Evolutionary conservation across 2,113 vertebrate genomes (phyloP).

Genomic region (Marmota flaviventris): DNA sequence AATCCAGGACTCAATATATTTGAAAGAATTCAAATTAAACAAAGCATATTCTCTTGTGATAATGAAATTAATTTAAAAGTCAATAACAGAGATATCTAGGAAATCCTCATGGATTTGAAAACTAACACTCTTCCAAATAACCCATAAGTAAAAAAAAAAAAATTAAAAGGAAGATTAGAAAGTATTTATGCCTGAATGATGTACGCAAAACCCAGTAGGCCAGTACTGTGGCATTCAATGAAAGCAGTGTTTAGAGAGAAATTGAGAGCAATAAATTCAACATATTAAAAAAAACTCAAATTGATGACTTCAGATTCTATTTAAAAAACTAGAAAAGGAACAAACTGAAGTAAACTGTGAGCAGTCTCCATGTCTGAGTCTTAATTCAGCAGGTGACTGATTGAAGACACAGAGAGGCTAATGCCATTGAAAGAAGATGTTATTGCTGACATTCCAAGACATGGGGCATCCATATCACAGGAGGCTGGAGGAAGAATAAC

Average conservation of each 20-base stretch:
- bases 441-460: background rate
- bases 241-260: background rate
- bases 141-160: background rate
- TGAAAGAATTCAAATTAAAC: background rate
- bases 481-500: background rate
- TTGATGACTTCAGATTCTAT: background rate
- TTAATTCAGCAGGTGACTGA: background rate
- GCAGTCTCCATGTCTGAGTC: background rate
- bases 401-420: background rate
- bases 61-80: background rate
- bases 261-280: background rate
- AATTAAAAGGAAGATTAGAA: background rate
- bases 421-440: background rate
- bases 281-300: background rate
- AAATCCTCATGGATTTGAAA: conserved; percentile 21
- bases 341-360: background rate
- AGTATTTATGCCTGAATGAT: background rate
- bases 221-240: background rate
- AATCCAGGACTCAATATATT: background rate
- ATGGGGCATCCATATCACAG: background rate
- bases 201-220: background rate
- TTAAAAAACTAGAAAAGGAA: background rate
- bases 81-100: background rate
- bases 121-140: background rate
- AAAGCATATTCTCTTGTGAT: background rate